Conservation (phyloP, 2,797 vertebrate genomes). For the Poeciliopsis turneri region DNA sequence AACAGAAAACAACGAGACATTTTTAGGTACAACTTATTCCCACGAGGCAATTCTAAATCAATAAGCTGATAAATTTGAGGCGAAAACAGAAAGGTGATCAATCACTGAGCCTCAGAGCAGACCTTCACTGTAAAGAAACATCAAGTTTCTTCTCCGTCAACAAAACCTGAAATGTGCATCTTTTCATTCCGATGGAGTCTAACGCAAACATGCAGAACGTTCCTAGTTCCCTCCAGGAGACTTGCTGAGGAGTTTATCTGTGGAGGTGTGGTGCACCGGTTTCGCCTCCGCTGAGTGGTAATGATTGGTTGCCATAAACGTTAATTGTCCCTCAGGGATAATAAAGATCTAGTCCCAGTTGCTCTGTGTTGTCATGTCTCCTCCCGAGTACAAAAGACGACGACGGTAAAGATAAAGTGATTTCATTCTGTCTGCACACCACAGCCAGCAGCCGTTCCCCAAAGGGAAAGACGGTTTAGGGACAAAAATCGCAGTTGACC, state of each 20-base stretch:
- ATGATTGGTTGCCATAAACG: constrained; percentile 50
- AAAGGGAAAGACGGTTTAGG: constrained; percentile 12
- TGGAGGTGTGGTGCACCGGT: constrained; percentile 37
- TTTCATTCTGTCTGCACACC: constrained; percentile 33
- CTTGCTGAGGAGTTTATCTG: constrained; percentile 16
- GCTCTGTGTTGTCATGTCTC: constrained; percentile 49
- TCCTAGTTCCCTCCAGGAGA: background rate
- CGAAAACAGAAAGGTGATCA: background rate
- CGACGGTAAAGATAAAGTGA: constrained; percentile 41
- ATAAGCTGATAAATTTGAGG: background rate
- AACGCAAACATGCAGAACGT: background rate
- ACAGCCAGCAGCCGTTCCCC: constrained; percentile 14
- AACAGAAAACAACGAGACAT: background rate
- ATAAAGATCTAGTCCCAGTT: constrained; percentile 62
- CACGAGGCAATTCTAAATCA: background rate
- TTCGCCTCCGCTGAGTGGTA: constrained; percentile 43
- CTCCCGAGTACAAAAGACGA: constrained; percentile 47
- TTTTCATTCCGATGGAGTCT: background rate
- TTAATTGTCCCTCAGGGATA: constrained; percentile 60
- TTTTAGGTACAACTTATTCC: background rate
- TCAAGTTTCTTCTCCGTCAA: background rate
- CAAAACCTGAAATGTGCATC: background rate
- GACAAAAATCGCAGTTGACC: background rate
- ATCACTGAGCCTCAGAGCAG: background rate
- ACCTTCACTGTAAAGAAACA: background rate